A percentile compares a stretch with the other conserved stretches of the same genome.
Evolutionary conservation across 2,797 vertebrate genomes (phyloP).

Genomic region (Uromys caudimaculatus): DNA sequence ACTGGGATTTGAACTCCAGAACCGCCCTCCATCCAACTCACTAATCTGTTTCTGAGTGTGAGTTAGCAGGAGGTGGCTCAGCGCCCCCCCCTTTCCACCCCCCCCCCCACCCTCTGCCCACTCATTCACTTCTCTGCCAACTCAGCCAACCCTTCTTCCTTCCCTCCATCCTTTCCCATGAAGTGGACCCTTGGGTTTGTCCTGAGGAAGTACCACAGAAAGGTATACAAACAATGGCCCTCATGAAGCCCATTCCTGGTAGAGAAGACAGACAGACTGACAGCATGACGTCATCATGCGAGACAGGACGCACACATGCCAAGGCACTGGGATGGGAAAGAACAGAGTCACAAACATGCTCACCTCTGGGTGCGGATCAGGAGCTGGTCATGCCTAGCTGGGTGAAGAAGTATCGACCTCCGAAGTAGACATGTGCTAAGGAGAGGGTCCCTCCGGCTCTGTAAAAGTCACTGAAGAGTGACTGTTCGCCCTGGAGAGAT

Average conservation of each 20-base stretch:
- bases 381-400: background rate
- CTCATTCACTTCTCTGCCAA: too few relatives aligned
- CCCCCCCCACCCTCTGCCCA: background rate
- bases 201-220: background rate
- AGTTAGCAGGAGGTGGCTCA: background rate
- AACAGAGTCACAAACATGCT: background rate
- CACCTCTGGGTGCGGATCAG: rapidly evolving
- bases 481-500: background rate
- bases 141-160: background rate
- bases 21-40: background rate
- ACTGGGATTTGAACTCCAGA: background rate
- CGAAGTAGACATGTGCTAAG: background rate
- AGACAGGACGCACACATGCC: background rate
- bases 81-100: too few relatives aligned
- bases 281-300: background rate
- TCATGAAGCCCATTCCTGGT: background rate
- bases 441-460: background rate
- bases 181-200: background rate
- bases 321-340: background rate
- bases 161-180: background rate
- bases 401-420: background rate
- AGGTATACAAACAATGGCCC: background rate
- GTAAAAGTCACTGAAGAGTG: background rate
- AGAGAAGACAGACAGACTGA: background rate
- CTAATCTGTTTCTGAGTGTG: background rate